Conservation (phyloP, 2,888 invertebrate species). For the Pseudeuparius sepicola region DNA sequence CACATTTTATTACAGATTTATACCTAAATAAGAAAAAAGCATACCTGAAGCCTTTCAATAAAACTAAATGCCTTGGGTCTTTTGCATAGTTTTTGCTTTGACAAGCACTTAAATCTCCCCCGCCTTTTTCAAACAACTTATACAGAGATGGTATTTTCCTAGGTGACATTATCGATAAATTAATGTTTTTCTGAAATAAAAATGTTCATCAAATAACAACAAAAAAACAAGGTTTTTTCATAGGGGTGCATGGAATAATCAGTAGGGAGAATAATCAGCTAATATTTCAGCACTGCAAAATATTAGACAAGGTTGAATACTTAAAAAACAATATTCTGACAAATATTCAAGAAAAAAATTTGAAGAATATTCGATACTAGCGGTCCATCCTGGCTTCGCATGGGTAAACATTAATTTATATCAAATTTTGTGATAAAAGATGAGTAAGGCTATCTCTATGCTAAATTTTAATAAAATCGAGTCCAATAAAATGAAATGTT, state of each 20-base stretch:
- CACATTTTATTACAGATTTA: constrained; percentile 6
- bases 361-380: no score
- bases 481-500: no score
- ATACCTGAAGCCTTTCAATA: constrained; percentile 62
- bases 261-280: constrained; percentile 4
- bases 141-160: constrained; percentile 78
- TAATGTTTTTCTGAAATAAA: constrained; percentile 65
- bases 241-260: no score
- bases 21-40: constrained; percentile 8
- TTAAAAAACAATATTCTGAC: no score
- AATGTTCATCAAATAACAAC: no score
- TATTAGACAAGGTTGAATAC: not conserved
- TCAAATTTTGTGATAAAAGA: no score
- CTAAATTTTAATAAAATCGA: no score
- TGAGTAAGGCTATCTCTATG: no score
- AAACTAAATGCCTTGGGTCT: constrained; percentile 71
- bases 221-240: constrained; percentile 18
- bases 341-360: no score
- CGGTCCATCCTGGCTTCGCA: no score
- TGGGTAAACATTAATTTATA: no score
- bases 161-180: constrained; percentile 81
- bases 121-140: constrained; percentile 82
- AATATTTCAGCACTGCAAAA: constrained; percentile 6
- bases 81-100: constrained; percentile 87
- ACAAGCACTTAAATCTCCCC: constrained; percentile 69